These are phyloP conservation scores for Neopipo cinnamomea DNA, from an alignment of 2,113 vertebrate genomes.

Conservation along the genomic window DNA sequence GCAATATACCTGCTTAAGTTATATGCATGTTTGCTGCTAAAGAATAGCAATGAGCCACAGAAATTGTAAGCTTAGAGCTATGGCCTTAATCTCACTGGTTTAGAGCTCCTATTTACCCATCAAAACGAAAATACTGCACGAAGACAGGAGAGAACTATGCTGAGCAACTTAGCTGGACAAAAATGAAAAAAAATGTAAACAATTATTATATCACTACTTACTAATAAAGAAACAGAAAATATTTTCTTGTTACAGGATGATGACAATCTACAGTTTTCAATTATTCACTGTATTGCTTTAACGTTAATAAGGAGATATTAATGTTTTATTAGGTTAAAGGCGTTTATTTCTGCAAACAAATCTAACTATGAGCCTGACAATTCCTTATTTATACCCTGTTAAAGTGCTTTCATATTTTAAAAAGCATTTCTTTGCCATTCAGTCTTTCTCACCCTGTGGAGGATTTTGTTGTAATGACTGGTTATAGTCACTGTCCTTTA, in stretches of 20 bases:
- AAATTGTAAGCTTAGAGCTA: neutral
- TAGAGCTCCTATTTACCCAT: neutral
- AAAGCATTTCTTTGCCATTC: neutral
- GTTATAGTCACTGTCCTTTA: neutral
- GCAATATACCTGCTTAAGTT: neutral
- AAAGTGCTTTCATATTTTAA: neutral
- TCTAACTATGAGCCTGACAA: neutral
- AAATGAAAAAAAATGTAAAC: neutral
- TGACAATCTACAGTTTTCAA: neutral
- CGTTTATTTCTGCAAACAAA: neutral
- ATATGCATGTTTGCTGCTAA: neutral
- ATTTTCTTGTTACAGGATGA: neutral
- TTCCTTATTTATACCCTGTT: neutral
- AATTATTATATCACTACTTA: neutral
- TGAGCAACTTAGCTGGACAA: accelerated
- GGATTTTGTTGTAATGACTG: neutral
- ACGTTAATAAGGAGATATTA: neutral
- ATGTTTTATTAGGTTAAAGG: neutral
- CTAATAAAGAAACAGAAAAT: neutral
- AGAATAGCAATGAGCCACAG: neutral
- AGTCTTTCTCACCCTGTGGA: neutral
- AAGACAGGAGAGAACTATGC: neutral
- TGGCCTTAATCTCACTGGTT: neutral
- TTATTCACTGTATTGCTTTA: neutral
- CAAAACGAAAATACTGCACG: neutral